phyloP scores from a whole-genome alignment of 2,888 invertebrate genomes.

The Papilio protenor region DNA sequence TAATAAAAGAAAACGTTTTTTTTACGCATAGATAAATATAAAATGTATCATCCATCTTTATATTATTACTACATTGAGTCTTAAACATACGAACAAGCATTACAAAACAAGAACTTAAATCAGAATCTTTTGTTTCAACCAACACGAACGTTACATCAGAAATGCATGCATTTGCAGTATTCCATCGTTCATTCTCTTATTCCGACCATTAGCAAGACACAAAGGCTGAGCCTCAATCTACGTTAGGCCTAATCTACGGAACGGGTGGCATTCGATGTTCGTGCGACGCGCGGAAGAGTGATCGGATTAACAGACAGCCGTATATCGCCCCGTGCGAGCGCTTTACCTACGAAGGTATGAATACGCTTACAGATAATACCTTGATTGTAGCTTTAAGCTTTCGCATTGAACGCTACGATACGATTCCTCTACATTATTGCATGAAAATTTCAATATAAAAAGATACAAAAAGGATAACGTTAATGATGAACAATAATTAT shows the following conservation, averaged over 20 bases:
- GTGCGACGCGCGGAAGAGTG: conserved; percentile 60
- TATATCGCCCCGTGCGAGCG: conserved; percentile 28
- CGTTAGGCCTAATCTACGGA: conserved; percentile 62
- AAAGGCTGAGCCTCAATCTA: conserved; percentile 62
- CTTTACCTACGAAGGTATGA: conserved; percentile 31
- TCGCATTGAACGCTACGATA: conserved; percentile 21
- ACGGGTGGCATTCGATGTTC: conserved; percentile 58
- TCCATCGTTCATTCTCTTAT: conserved; percentile 29
- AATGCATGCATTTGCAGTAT: conserved; percentile 45
- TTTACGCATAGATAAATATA: not conserved
- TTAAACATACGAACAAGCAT: not conserved
- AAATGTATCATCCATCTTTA: not conserved
- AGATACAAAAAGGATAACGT: no score
- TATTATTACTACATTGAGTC: not conserved
- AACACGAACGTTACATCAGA: not conserved
- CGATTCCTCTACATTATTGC: not conserved
- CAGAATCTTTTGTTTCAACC: not conserved
- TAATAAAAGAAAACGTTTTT: not conserved
- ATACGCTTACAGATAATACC: conserved; percentile 33
- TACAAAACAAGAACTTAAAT: not conserved
- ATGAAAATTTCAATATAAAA: no score
- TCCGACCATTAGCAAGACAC: conserved; percentile 53
- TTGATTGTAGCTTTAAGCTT: conserved; percentile 33
- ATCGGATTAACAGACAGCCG: conserved; percentile 61
- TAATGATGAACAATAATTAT: no score